Conservation (phyloP, 1,140 invertebrate species). For the Ruditapes philippinarum region DNA sequence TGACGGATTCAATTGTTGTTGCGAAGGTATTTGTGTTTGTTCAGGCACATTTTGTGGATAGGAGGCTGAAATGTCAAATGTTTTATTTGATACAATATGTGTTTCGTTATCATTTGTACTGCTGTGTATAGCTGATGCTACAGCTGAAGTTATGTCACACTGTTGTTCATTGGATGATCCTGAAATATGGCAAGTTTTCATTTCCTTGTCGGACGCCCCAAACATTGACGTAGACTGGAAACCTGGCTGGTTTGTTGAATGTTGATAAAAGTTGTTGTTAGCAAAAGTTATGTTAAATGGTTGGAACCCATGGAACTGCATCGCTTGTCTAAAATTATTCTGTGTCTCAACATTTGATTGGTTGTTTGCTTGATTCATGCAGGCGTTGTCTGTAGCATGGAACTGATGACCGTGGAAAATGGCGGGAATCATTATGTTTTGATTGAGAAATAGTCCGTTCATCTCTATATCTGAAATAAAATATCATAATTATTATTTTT, state of each 20-base stretch:
- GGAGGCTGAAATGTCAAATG: neutral
- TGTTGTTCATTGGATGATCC: neutral
- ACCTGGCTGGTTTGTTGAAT: neutral
- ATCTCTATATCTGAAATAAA: no score
- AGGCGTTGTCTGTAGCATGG: neutral
- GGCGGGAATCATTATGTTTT: constrained; percentile 11
- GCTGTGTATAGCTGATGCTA: neutral
- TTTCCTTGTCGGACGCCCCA: neutral
- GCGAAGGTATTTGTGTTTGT: neutral
- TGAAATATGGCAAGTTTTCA: neutral
- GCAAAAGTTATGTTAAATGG: neutral
- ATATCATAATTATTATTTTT: no score
- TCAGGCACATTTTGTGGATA: neutral
- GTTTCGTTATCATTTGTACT: neutral
- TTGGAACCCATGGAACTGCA: neutral
- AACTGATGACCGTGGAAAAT: neutral
- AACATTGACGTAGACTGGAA: neutral
- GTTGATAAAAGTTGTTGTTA: neutral
- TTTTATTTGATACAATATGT: neutral
- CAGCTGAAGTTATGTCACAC: neutral
- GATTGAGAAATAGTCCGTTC: neutral
- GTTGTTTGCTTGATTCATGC: neutral
- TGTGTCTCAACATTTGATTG: neutral
- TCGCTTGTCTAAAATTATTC: neutral
- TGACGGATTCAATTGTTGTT: neutral